A percentile compares a stretch with the other conserved stretches of the same genome.
Conservation (phyloP, 1,140 invertebrate genomes). For the Campoletis sonorensis region DNA sequence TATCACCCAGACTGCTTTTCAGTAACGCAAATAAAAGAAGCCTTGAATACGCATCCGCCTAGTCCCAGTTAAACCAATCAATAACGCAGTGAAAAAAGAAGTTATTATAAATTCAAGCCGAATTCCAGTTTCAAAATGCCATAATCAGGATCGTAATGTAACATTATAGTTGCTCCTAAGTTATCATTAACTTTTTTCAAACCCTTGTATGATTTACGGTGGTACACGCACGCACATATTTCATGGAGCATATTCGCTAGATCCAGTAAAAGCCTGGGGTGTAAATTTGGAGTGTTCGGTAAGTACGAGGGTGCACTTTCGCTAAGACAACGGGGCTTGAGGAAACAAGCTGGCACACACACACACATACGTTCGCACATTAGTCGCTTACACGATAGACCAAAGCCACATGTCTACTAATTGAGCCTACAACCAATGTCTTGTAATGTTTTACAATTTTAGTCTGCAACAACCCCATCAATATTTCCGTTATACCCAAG, state of each 20-base stretch:
- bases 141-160: neutral
- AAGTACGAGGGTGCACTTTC: slow-evolving; percentile 30
- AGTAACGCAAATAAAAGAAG: too few relatives aligned
- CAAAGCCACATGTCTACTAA: neutral
- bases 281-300: slow-evolving; percentile 28
- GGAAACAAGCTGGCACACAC: neutral
- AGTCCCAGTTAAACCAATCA: too few relatives aligned
- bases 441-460: slow-evolving; percentile 10
- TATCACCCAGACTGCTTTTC: too few relatives aligned
- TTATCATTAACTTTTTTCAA: slow-evolving; percentile 6
- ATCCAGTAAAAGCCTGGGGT: slow-evolving; percentile 27
- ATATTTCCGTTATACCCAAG: neutral
- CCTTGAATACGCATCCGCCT: too few relatives aligned
- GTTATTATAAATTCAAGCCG: too few relatives aligned
- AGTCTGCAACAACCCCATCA: neutral
- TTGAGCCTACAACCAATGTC: neutral
- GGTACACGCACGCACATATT: neutral
- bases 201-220: neutral
- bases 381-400: neutral
- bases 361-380: slow-evolving; percentile 24
- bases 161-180: neutral
- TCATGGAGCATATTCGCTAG: neutral
- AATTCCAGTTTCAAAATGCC: neutral
- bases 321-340: slow-evolving; percentile 25
- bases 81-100: too few relatives aligned